phyloP scores from a whole-genome alignment of 2,113 vertebrate species.

The Prochilodus magdalenae region DNA sequence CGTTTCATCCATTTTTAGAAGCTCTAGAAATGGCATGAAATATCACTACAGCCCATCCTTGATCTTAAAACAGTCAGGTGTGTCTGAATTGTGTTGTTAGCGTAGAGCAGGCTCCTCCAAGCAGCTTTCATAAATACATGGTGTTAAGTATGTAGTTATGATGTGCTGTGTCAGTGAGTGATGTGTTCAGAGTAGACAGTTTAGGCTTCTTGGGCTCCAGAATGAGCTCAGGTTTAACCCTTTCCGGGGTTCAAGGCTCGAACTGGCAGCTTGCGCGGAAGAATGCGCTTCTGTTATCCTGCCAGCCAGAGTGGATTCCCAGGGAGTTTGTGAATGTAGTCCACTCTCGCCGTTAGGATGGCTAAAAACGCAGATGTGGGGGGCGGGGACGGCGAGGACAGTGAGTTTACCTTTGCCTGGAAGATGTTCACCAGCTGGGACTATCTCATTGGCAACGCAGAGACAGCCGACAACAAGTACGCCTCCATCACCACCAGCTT shows the following conservation, averaged over 20 bases:
- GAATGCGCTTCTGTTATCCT: constrained; percentile 62
- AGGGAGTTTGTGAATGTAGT: constrained; percentile 44
- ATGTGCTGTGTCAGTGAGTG: constrained; percentile 1
- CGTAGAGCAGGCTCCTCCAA: not conserved
- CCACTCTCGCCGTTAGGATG: constrained; percentile 82
- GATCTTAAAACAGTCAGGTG: not conserved
- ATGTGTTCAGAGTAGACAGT: not conserved
- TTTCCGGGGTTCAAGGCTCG: not conserved
- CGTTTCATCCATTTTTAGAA: constrained; percentile 54
- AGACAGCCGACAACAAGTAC: constrained; percentile 96
- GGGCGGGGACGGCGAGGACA: constrained; percentile 86
- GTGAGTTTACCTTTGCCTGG: constrained; percentile 93
- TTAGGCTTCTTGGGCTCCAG: not conserved
- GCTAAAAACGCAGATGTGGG: constrained; percentile 91
- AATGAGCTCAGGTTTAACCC: not conserved
- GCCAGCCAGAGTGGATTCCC: constrained; percentile 57
- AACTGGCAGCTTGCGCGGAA: constrained; percentile 37
- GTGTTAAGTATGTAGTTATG: not conserved
- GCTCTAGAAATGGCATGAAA: constrained; percentile 57
- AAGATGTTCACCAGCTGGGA: constrained; percentile 99
- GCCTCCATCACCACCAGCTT: constrained; percentile 98
- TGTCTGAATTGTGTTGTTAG: not conserved
- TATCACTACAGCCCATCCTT: constrained; percentile 10
- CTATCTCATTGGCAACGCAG: constrained; percentile 96
- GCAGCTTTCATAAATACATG: not conserved